phyloP scores from a whole-genome alignment of 2,888 invertebrate genomes.

The Pristionchus entomophagus region DNA sequence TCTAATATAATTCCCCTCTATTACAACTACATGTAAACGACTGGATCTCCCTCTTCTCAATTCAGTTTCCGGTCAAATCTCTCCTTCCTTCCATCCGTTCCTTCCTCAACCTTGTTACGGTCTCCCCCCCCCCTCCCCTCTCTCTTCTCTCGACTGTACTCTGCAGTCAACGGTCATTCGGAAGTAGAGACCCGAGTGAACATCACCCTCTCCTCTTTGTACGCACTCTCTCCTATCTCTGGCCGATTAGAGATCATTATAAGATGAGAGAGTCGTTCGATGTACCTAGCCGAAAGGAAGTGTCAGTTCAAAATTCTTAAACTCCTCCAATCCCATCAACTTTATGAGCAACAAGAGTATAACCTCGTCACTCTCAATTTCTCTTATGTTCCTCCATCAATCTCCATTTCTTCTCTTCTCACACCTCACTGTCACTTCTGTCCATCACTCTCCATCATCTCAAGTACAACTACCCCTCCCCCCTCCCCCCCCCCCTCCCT shows the following conservation, averaged over 20 bases:
- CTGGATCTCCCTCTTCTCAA: conserved; percentile 11
- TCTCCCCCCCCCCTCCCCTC: not conserved
- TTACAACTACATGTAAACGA: conserved; percentile 10
- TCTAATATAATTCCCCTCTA: not conserved
- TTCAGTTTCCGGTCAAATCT: conserved; percentile 35
- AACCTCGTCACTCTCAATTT: no score
- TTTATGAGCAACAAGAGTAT: no score
- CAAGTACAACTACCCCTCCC: conserved; percentile 12
- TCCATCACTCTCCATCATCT: conserved; percentile 27
- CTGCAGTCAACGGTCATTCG: not conserved
- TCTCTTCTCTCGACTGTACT: conserved; percentile 7
- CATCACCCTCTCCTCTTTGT: no score
- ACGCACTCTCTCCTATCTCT: no score
- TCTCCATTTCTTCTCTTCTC: not conserved
- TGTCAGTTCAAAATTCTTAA: no score
- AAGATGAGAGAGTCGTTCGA: no score
- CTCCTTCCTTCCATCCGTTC: not conserved
- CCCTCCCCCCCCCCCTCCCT: not conserved
- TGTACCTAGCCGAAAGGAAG: no score
- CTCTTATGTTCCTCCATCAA: not conserved
- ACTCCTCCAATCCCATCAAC: no score
- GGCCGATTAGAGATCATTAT: no score
- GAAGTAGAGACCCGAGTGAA: no score
- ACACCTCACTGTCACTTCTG: not conserved
- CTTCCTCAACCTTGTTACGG: conserved; percentile 1